Evolutionary conservation across 2,113 vertebrate species (phyloP).

Genomic region (Lontra canadensis): DNA sequence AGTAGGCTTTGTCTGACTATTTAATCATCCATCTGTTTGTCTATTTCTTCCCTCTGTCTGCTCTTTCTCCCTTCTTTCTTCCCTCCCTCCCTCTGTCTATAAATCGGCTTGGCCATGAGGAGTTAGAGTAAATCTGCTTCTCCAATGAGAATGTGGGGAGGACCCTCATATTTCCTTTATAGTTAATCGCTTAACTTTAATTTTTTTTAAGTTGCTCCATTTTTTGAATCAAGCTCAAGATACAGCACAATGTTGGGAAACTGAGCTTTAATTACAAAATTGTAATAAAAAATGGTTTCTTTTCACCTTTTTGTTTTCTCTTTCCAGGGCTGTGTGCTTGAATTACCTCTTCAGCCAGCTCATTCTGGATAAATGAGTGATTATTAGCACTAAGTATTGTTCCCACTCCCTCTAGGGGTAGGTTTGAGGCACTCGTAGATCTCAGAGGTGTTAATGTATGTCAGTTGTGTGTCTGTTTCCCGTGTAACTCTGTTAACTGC

Average conservation of each 20-base stretch:
- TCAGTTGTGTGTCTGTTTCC: not conserved
- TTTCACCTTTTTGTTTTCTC: not conserved
- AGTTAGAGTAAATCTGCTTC: not conserved
- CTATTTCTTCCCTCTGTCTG: not conserved
- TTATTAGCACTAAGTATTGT: rapidly evolving
- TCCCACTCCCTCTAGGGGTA: not conserved
- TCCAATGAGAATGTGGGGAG: not conserved
- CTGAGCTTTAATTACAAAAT: not conserved
- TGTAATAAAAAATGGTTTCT: not conserved
- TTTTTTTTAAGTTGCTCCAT: not conserved
- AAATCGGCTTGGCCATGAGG: not conserved
- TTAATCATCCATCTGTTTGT: not conserved
- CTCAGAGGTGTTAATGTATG: not conserved
- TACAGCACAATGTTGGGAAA: not conserved
- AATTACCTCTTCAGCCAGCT: not conserved
- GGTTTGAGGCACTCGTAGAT: not conserved
- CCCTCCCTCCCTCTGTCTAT: rapidly evolving
- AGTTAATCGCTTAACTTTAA: not conserved
- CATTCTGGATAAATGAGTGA: not conserved
- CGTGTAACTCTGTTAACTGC: not conserved
- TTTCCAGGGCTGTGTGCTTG: constrained; percentile 9
- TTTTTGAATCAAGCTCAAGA: not conserved
- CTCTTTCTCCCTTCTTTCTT: not conserved
- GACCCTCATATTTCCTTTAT: not conserved
- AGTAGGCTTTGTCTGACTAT: too few relatives aligned